Base-by-base conservation (phyloP, 2,888 invertebrate genomes). In the Habroteleia sp. region DNA sequence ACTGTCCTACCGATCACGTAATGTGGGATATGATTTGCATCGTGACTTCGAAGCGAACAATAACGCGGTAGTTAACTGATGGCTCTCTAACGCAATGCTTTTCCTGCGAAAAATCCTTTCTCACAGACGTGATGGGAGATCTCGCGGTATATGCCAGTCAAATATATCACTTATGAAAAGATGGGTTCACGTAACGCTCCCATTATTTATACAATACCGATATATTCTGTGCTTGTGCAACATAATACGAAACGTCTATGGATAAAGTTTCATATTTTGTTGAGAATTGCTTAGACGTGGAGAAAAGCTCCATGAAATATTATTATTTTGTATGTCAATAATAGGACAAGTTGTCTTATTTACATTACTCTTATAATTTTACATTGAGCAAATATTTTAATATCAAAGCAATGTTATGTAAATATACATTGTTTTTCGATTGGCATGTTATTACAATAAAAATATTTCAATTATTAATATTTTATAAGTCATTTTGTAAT, bases 21-120 rank as follows among this genome's bases (percentile, higher is more conserved):
- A 63, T 33, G 31, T 20, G 58, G 31, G 58, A 58, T 65, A 65
- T 58, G 73, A 73, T 73, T 66, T 66, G 73, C 66, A 73, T 73
- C 48, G 69, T 46, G 52, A 29, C 60, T 60, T 69, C 60, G 69
- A 71, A 35, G 69, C 35, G 37, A 73, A 73, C 73, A 73, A 73
- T 73, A 73, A 73, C 52, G 52, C 65, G 56, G 65, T 65, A 65
- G 73, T 66, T 16, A 20, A 8, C 23, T 8, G 71, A 27, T 31
- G 41, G 31, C 29, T 58, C 58, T 72, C 72, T 65, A 60, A 60
- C 69, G 17, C 39, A 17, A 54, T 4, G 39, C n/a, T 48, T 58
- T 66, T 46, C 46, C 46, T 46, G 52, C 17, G 35, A 37, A 54
- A 66, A 56, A 35, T 46, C 46, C 39, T 58, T 68, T 68, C 69